A percentile compares a stretch with the other conserved stretches of the same genome.
Evolutionary conservation across 2,797 vertebrate genomes (phyloP).

Genomic region (Alca torda): DNA sequence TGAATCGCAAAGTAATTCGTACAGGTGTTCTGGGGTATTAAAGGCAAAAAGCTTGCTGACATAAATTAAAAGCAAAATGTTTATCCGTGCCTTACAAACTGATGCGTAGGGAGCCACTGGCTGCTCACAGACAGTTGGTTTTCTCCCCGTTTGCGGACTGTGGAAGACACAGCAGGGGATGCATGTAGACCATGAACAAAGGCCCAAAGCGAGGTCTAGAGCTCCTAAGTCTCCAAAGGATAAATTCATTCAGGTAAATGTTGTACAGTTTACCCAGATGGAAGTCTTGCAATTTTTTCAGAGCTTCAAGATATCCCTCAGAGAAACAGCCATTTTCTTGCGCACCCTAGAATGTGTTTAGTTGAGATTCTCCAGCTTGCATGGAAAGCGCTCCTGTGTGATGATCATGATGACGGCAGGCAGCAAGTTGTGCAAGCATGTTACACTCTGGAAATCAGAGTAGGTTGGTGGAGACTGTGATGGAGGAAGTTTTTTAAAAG

Average conservation of each 20-base stretch:
- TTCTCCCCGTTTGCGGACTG: not conserved
- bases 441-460: not conserved
- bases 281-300: not conserved
- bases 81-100: not conserved
- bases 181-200: not conserved
- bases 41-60: not conserved
- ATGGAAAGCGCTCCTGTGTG: not conserved
- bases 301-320: not conserved
- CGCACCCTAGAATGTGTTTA: not conserved
- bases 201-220: not conserved
- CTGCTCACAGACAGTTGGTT: not conserved
- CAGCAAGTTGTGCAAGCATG: not conserved
- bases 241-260: not conserved
- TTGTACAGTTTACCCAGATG: not conserved
- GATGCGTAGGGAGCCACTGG: not conserved
- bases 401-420: not conserved
- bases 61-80: not conserved
- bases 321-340: not conserved
- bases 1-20: not conserved
- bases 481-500: not conserved
- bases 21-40: not conserved
- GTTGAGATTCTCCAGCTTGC: not conserved
- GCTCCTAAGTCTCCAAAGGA: not conserved
- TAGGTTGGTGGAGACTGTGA: not conserved
- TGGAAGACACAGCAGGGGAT: not conserved